Percentiles rank a stretch among this genome's conserved stretches.
Evolutionary conservation across 2,888 invertebrate species (phyloP).

Genomic region (Pecten maximus): DNA sequence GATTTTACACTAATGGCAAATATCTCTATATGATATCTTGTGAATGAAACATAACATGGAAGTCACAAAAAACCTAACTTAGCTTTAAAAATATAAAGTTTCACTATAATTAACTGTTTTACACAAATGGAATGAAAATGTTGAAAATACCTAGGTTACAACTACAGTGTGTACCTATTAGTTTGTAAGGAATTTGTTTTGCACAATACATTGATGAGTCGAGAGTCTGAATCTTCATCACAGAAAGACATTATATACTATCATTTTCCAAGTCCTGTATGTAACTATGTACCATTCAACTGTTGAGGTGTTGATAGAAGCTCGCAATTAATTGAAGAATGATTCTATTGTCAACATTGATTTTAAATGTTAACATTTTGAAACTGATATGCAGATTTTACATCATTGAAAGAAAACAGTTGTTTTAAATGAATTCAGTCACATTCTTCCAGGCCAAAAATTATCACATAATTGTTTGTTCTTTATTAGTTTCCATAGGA

Average conservation of each 20-base stretch:
- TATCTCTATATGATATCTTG: not conserved
- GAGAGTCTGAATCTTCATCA: not conserved
- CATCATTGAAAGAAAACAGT: not conserved
- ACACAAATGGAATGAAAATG: not conserved
- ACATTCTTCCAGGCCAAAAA: no score
- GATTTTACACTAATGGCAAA: not conserved
- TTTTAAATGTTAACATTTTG: not conserved
- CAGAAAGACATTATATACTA: not conserved
- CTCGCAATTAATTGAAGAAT: not conserved
- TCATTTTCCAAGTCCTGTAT: not conserved
- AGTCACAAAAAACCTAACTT: not conserved
- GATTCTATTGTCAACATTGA: not conserved
- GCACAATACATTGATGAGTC: not conserved
- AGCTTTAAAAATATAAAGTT: not conserved
- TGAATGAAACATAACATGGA: not conserved
- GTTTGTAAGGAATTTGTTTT: not conserved
- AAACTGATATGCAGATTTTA: not conserved
- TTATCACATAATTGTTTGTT: no score
- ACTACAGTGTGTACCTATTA: no score
- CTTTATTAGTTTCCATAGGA: not conserved
- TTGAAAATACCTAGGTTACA: no score
- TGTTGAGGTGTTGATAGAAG: no score
- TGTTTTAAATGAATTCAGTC: not conserved
- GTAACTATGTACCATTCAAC: no score
- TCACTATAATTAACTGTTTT: not conserved